Evolutionary conservation across 2,888 invertebrate species (phyloP).

Genomic region (Nephrotoma appendiculata): DNA sequence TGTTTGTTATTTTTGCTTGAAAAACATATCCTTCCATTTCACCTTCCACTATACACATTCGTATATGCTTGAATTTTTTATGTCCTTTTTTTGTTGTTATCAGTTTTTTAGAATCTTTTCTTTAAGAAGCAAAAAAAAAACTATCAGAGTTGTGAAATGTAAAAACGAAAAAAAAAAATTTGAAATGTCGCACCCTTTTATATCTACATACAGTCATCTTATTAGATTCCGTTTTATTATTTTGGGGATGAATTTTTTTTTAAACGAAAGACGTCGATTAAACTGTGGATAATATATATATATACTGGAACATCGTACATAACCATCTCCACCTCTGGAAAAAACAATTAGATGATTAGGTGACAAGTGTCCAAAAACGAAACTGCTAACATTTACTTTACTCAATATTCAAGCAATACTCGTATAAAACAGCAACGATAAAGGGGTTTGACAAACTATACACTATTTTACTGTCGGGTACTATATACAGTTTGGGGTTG

Average conservation of each 20-base stretch:
- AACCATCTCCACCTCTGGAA: background rate
- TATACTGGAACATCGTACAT: background rate
- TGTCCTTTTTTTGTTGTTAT: background rate
- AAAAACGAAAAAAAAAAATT: background rate
- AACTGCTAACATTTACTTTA: background rate
- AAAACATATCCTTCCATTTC: background rate
- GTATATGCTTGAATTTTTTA: background rate
- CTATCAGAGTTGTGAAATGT: background rate
- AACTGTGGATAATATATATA: background rate
- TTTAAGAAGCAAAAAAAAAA: background rate
- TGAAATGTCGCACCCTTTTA: background rate
- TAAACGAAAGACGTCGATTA: background rate
- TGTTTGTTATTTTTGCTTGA: background rate
- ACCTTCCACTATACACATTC: background rate
- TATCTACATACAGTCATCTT: background rate
- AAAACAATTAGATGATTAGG: background rate
- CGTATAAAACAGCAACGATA: background rate
- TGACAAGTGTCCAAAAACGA: background rate
- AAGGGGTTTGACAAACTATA: background rate
- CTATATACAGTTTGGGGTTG: background rate
- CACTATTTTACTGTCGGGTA: background rate
- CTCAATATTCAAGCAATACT: background rate
- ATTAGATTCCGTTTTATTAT: background rate
- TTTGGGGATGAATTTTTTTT: background rate
- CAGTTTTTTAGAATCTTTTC: background rate